Evolutionary conservation across 2,888 invertebrate genomes (phyloP).

Genomic region (Zhuqinia jingwanae): DNA sequence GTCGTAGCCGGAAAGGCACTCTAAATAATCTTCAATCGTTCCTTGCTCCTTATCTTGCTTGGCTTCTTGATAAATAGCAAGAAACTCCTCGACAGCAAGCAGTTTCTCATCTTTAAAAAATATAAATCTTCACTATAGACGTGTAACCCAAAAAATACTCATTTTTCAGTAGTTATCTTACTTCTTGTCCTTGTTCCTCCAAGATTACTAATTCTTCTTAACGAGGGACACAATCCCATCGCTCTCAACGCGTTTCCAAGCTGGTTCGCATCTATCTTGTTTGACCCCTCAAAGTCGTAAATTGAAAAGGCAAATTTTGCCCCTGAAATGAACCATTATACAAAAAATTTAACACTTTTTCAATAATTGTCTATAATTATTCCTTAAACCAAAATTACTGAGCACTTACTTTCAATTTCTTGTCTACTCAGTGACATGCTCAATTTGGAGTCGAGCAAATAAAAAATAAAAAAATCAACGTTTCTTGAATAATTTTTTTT

Average conservation of each 20-base stretch:
- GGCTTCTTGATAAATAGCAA: slow-evolving; percentile 97
- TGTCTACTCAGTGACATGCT: slow-evolving; percentile 51
- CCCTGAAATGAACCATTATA: slow-evolving; percentile 83
- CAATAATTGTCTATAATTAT: neutral
- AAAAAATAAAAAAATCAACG: neutral
- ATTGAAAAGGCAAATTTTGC: slow-evolving; percentile 96
- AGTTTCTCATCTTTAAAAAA: slow-evolving; percentile 50
- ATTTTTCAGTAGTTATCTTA: slow-evolving; percentile 80
- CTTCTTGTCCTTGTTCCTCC: slow-evolving; percentile 98
- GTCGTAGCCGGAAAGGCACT: slow-evolving; percentile 99
- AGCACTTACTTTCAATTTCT: slow-evolving; percentile 60
- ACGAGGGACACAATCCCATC: slow-evolving; percentile 96
- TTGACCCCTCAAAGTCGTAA: slow-evolving; percentile 94
- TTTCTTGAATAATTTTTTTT: neutral
- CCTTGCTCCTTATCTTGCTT: slow-evolving; percentile 99
- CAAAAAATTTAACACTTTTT: neutral
- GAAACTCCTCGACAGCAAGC: slow-evolving; percentile 87
- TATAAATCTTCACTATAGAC: neutral
- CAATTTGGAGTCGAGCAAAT: neutral
- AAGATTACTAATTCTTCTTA: slow-evolving; percentile 94
- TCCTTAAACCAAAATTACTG: neutral
- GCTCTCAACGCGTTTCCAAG: slow-evolving; percentile 97
- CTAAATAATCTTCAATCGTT: slow-evolving; percentile 98
- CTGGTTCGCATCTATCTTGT: slow-evolving; percentile 95
- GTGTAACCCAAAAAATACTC: neutral